Evolutionary conservation across 92 coral and sea anemone genomes (phyloP).

Genomic region (Pocillopora meandrina): DNA sequence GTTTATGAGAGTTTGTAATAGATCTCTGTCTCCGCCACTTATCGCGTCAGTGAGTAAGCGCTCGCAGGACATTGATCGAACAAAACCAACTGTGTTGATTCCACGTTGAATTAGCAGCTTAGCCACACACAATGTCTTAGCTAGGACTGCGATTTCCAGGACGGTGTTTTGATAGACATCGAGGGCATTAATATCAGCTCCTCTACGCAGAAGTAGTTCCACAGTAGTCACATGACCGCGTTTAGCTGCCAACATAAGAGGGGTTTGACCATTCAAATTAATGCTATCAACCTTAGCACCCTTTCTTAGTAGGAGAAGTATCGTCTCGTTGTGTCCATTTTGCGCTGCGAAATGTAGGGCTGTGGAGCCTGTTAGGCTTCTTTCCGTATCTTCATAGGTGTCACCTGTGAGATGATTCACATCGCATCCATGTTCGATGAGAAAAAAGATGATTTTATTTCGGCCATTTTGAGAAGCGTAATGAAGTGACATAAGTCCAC

Average conservation of each 20-base stretch:
- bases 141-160: slow-evolving; percentile 3
- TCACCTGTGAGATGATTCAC: background rate
- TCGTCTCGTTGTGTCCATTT: slow-evolving; percentile 2
- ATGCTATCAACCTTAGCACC: background rate
- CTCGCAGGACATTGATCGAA: slow-evolving; percentile 35
- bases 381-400: background rate
- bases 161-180: slow-evolving; percentile 2
- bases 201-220: background rate
- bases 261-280: background rate
- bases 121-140: background rate
- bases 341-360: slow-evolving; percentile 20
- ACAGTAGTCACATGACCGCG: background rate
- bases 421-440: slow-evolving; percentile 11
- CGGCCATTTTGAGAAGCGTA: slow-evolving; percentile 15
- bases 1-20: background rate
- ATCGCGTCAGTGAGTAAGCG: background rate
- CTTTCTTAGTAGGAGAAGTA: background rate
- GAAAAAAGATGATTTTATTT: background rate
- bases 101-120: slow-evolving; percentile 1
- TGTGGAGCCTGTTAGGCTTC: background rate
- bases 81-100: background rate
- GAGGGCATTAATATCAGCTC: background rate
- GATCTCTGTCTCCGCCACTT: background rate
- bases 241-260: slow-evolving; percentile 2
- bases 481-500: slow-evolving; percentile 20